Evolutionary conservation across 2,797 vertebrate genomes (phyloP).

Genomic region (Fistularia tabacaria): DNA sequence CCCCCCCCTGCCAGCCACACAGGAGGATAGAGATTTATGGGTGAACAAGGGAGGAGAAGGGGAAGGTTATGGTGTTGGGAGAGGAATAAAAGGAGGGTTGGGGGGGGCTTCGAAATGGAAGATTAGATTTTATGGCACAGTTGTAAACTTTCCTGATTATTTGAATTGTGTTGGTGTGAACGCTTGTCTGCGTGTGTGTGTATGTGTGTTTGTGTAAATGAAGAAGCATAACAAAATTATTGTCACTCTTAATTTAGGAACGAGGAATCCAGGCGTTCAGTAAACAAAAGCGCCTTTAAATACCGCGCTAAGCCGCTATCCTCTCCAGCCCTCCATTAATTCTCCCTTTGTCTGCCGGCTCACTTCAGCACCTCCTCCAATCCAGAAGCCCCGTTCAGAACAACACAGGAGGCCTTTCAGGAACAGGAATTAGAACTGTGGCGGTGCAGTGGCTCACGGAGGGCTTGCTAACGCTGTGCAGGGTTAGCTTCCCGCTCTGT

Average conservation of each 20-base stretch:
- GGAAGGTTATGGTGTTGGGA: slow-evolving; percentile 29
- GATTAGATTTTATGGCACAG: slow-evolving; percentile 39
- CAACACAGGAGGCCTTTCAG: slow-evolving; percentile 33
- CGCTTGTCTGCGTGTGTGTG: too few species aligned
- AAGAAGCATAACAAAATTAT: slow-evolving; percentile 13
- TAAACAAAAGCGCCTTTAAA: slow-evolving; percentile 48
- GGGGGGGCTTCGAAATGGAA: slow-evolving; percentile 15
- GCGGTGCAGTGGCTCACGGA: slow-evolving; percentile 8
- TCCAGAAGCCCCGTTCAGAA: slow-evolving; percentile 41
- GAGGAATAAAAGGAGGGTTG: slow-evolving; percentile 28
- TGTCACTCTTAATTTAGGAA: slow-evolving; percentile 38
- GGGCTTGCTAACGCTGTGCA: slow-evolving; percentile 36
- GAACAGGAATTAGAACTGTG: slow-evolving; percentile 15
- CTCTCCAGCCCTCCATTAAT: slow-evolving; percentile 41
- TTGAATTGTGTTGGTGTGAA: slow-evolving; percentile 11
- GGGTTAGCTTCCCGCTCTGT: slow-evolving; percentile 31
- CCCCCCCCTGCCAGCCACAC: not conserved
- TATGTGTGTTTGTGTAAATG: too few species aligned
- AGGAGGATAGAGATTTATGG: slow-evolving; percentile 49
- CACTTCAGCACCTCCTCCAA: slow-evolving; percentile 14
- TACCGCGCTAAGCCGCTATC: slow-evolving; percentile 44
- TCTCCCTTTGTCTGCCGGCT: slow-evolving; percentile 41
- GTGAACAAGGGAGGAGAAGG: slow-evolving; percentile 16
- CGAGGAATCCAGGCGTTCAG: slow-evolving; percentile 26
- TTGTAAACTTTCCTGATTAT: slow-evolving; percentile 44